Base-by-base conservation (phyloP, 2,888 invertebrate species). In the Incurvaria masculella region DNA sequence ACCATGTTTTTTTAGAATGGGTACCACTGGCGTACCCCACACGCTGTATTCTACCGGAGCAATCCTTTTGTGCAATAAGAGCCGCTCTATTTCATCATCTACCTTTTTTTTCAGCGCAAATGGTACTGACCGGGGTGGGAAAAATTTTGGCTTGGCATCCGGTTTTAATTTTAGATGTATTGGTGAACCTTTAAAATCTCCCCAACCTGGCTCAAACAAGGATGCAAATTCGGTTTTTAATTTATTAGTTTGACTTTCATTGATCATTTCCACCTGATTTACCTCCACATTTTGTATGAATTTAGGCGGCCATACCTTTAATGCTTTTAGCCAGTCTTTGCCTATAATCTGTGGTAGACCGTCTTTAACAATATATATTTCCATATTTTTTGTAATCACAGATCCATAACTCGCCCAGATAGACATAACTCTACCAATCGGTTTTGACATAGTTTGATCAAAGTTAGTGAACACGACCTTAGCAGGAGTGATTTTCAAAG, bases 171-270 rank as follows among this genome's bases (percentile, higher is more conserved):
- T 39, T 38, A 47, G 33, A 41, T 23, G 26, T 14, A 50, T 50
- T 42, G 21, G 21, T 23, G 42, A 49, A n/a, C 50, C 50, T 17
- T 47, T 50, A 23, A 42, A 49, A 23, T 46, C 17, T n/a, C 46
- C 46, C 52, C 52, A 52, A 20, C 51, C 54, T 27, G 51, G 45
- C 10, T 43, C 46, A 33, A 52, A 51, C 19, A 52, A 49, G 38
- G 48, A 48, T 46, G 49, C 19, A 27, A 47, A 52, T 26, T 45
- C 23, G 33, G 44, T 23, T 11, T 33, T 33, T 33, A 33, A n/a
- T 3, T 11, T 33, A 33, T 33, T n/a, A 33, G 14, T 11, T 14
- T n/a, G 14, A 14, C 14, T 33, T 33, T 33, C 33, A 33, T 14
- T 4, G 33, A 33, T 33, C 14, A 8, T 33, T 33, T 33, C 14